Evolutionary conservation across 2,113 vertebrate species (phyloP), one percentile per base, ranked within the genome.

Genomic region (Alethe castanea): DNA sequence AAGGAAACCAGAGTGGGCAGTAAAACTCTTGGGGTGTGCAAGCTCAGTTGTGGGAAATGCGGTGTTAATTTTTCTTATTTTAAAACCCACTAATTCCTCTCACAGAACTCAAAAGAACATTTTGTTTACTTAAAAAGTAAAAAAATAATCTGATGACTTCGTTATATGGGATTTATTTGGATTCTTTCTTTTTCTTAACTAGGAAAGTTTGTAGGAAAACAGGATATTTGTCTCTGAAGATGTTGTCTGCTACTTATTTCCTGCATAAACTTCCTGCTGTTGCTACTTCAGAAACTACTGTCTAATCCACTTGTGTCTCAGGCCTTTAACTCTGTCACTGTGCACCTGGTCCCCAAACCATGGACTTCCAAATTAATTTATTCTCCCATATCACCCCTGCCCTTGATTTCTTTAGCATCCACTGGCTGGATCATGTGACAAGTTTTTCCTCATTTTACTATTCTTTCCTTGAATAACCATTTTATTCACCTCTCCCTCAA

Each of bases 1-100:
- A 93, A 94, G 92, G 72, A 96, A 97, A 91, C 53, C 45, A 91
- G 52, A 95, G 83, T 67, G 73, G 85, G 92, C 89, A 91, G 91
- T 60, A 90, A 90, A 96, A 72, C 48, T 22, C 66, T 92, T 92
- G 90, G 78, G 88, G 88, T 94, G 52, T 91, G 70, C 66, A 82
- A 81, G 60, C 47, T 93, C 50, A 87, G 88, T 79, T 91, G 64
- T 95, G 87, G 94, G 94, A 96, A 96, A 96, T 87, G 88, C 93
- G 92, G 94, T 87, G 93, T 95, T 94, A 95, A 93, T 95, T 96
- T 95, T 92, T 92, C 81, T 88, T 72, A 80, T 93, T 95, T 95
- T 93, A 95, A 95, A 95, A 95, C 65, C 40, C 80, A 72, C 66
- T 90, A 71, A 85, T 95, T 81, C 42, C 76, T 95, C 69, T 79